These are phyloP conservation scores for Podarcis muralis DNA, from an alignment of 2,113 vertebrate genomes.

Conservation along the genomic window DNA sequence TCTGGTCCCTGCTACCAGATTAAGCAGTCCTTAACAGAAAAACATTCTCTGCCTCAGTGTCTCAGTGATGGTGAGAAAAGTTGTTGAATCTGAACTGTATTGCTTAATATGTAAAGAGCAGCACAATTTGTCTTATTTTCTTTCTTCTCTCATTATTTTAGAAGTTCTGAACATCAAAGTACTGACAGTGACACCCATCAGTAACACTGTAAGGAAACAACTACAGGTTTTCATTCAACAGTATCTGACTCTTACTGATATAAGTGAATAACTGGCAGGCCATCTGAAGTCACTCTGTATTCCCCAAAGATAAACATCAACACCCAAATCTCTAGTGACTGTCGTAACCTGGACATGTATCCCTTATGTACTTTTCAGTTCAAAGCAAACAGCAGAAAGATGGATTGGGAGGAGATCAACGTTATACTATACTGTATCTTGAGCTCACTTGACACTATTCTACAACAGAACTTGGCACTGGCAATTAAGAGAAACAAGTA, in stretches of 20 bases:
- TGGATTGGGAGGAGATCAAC: neutral
- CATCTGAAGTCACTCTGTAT: slow-evolving; percentile 27
- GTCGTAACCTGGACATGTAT: neutral
- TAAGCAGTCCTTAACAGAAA: neutral
- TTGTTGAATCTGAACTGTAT: neutral
- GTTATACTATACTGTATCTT: no score
- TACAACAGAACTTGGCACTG: neutral
- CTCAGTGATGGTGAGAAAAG: neutral
- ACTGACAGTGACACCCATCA: slow-evolving; percentile 15
- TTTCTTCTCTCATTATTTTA: neutral
- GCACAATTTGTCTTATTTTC: neutral
- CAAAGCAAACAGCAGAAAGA: neutral
- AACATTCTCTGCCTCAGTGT: neutral
- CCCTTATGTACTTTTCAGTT: neutral
- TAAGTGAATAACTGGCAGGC: slow-evolving; percentile 5
- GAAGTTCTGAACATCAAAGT: neutral
- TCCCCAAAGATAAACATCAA: slow-evolving; percentile 15
- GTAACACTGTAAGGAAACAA: neutral
- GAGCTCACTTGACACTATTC: neutral
- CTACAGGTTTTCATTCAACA: slow-evolving; percentile 13
- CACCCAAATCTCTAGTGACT: neutral
- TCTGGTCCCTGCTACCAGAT: neutral
- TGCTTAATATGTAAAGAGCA: neutral
- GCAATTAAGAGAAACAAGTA: neutral
- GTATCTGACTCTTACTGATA: neutral